A percentile compares a stretch with the other conserved stretches of the same genome.
phyloP scores from a whole-genome alignment of 2,797 vertebrate genomes.

The Epinephelus malabaricus region DNA sequence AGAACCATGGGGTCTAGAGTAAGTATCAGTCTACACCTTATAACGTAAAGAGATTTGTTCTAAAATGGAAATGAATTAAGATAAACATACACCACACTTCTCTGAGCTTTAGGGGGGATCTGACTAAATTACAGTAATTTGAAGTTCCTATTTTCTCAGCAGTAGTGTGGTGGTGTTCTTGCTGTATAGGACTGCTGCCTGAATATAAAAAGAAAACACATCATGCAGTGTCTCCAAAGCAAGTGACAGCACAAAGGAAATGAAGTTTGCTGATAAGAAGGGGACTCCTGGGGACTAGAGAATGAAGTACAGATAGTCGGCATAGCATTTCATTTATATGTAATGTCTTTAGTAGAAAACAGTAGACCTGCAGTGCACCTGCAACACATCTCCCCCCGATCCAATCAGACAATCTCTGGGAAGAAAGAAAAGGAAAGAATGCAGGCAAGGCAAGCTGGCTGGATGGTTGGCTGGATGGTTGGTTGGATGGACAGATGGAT shows the following conservation, averaged over 20 bases:
- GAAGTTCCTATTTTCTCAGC: slow-evolving; percentile 2
- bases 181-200: background rate
- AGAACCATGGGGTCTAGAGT: background rate
- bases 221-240: background rate
- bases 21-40: background rate
- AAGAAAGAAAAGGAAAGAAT: background rate
- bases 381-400: background rate
- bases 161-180: background rate
- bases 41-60: background rate
- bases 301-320: background rate
- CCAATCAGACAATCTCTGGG: slow-evolving; percentile 1
- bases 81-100: slow-evolving; percentile 2
- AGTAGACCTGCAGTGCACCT: background rate
- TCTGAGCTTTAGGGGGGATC: background rate
- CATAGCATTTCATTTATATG: slow-evolving; percentile 14
- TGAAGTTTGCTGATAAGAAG: slow-evolving; percentile 15
- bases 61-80: slow-evolving; percentile 4
- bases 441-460: slow-evolving; percentile 2
- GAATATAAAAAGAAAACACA: background rate
- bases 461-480: background rate
- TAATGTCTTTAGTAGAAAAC: background rate
- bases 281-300: background rate
- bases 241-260: slow-evolving; percentile 20
- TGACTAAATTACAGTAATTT: slow-evolving; percentile 28
- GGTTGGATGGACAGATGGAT: slow-evolving; percentile 60